Base-by-base conservation (phyloP, 2,888 invertebrate species). In the Ochropleura plecta region DNA sequence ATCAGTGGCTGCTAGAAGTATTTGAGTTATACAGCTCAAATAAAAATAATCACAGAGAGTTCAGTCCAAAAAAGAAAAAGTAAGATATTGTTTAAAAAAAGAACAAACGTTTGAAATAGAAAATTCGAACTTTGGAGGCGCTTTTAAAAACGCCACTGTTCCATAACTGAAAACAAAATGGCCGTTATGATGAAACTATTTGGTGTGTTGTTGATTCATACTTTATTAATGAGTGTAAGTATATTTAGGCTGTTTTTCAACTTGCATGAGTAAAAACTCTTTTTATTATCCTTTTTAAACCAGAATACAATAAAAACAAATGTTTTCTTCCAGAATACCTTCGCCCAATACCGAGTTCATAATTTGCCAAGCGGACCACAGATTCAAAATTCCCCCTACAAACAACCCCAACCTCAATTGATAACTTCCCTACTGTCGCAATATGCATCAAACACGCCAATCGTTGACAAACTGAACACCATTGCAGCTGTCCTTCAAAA, bases 401-500 rank as follows among this genome's bases (percentile, higher is more conserved):
- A 1, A 20, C 82, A 80, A 8, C 70, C 59, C 1, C 49, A 66
- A 18, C 5, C 46, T 5, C 73, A 69, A 60, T 63, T 63, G 6
- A 10, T 83, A 18, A 84, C 66, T 9, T 57, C 82, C 9, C 57
- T 87, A 40, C 5, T 87, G 20, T 71, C 81, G 42, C 63, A 85
- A 12, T 79, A 71, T 5, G n/a, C 86, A 18, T 78, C 86, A 6
- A 77, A 83, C 5, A 66, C 80, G 46, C 85, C 89, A 8, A 78
- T 92, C 2, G 78, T 80, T 0, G 91, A 92, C 0, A 83, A 88
- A 78, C 57, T 91, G 6, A 75, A 86, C 69, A 69, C 86, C 16
- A 75, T 93, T 9, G 82, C 90, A 2, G 71, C 86, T 14, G 87
- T 88, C 0, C 69, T 91, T 0, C 88, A 89, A 76, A 88, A 90